Evolutionary conservation across 2,797 vertebrate species (phyloP), one percentile per base, ranked within the genome.

Genomic region (Melanotaenia parkinsoni): DNA sequence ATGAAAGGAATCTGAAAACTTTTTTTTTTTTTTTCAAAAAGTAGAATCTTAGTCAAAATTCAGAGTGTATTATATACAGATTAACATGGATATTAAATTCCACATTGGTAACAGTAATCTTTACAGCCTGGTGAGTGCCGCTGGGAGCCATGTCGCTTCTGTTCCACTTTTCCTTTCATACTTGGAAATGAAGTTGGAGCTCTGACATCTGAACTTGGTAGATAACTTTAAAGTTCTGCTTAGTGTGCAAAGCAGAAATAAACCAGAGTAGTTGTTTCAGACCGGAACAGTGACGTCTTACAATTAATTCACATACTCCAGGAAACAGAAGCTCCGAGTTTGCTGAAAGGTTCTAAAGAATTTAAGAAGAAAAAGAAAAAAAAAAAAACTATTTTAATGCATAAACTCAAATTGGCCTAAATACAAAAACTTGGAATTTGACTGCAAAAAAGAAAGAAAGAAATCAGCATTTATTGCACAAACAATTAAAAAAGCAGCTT

Each of bases 21-120:
- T 16, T 16, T 43, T 9, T 43, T 26, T 5, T 5, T 37, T 37
- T 12, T 37, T 10, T 11, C 8, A 14, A 14, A 43, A 43, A 43
- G 40, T 43, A 16, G 4, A 43, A 43, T 43, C 40, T 43, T 16
- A 43, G 13, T 40, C 13, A 12, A 33, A 65, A 43, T 59, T 59
- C 33, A n/a, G 33, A 45, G 14, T 64, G 54, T 63, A 57, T 56
- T 53, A 51, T 64, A 50, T 53, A 20, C 51, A 75, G 51, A 80
- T 70, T 28, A 62, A 59, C 53, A 65, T 58, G 32, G 56, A 13
- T 65, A 74, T 73, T 76, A 63, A 2, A 69, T 72, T 74, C 71
- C 40, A 65, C 2, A 14, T 57, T 53, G 10, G 7, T 66, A 59
- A 35, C 16, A 67, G 76, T 67, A 58, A 47, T 72, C 18, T 81